Percentiles rank a stretch among this genome's conserved stretches.
Conservation (phyloP, 2,113 vertebrate genomes). For the Semnornis frantzii region DNA sequence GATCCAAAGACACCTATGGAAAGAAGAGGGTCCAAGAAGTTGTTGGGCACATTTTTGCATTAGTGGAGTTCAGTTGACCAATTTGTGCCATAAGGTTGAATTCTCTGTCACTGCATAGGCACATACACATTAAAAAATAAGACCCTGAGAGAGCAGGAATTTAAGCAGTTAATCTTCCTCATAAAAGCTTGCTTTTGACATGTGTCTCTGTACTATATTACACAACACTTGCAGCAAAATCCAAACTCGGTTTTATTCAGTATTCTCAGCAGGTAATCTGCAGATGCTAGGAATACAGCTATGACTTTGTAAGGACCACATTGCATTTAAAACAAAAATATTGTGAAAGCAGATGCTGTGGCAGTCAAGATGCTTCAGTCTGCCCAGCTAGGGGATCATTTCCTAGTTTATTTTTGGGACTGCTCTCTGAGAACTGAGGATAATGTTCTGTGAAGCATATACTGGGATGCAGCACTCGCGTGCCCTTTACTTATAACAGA, state of each 20-base stretch:
- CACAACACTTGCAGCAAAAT: background rate
- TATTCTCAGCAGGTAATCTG: slow-evolving; percentile 39
- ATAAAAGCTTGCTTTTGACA: slow-evolving; percentile 9
- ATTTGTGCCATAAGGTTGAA: background rate
- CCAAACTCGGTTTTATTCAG: slow-evolving; percentile 8
- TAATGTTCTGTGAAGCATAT: background rate
- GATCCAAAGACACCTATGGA: background rate
- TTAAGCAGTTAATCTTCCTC: background rate
- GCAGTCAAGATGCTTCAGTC: background rate
- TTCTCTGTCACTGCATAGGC: background rate
- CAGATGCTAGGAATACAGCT: background rate
- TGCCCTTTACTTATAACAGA: background rate
- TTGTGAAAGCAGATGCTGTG: background rate
- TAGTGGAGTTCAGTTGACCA: background rate
- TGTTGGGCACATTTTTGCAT: rapidly evolving
- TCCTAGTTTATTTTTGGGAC: background rate
- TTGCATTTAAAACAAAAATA: background rate
- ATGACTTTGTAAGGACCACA: background rate
- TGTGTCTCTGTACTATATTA: background rate
- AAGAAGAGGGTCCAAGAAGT: background rate
- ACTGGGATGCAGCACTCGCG: background rate
- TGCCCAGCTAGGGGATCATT: background rate
- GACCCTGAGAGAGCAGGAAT: background rate
- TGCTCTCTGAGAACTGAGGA: background rate
- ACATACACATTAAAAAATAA: background rate